Conservation (phyloP, 2,888 invertebrate genomes). For the Plebejus argus region DNA sequence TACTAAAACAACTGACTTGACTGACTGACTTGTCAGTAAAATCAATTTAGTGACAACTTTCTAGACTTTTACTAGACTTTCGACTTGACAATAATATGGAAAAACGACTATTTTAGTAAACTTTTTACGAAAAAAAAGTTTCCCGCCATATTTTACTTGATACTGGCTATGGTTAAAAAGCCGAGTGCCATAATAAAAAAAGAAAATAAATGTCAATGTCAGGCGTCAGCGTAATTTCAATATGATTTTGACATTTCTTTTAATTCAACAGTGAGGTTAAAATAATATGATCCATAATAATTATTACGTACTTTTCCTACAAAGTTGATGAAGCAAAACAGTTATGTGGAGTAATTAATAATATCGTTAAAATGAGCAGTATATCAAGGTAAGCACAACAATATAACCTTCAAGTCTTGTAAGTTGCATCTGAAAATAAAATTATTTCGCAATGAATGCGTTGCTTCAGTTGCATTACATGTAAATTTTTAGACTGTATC, state of each 20-base stretch:
- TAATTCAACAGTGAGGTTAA: no score
- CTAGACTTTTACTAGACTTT: no score
- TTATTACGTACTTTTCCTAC: not conserved
- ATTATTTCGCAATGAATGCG: conserved; percentile 29
- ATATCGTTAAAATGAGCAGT: conserved; percentile 34
- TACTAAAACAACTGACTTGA: no score
- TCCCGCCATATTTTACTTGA: no score
- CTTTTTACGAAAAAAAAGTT: no score
- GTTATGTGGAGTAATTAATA: not conserved
- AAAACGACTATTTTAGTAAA: no score
- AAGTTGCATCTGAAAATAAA: not conserved
- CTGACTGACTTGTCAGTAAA: no score
- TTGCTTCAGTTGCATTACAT: conserved; percentile 18
- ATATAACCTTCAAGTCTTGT: not conserved
- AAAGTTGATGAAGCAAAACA: not conserved
- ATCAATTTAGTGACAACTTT: no score
- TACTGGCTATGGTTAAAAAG: no score
- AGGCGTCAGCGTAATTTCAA: not conserved
- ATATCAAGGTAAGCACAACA: conserved; percentile 37
- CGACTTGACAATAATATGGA: no score
- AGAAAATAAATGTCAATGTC: not conserved
- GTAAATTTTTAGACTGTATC: conserved; percentile 32
- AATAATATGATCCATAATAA: no score
- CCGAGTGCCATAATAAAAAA: no score
- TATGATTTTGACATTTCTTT: not conserved